A percentile compares a stretch with the other conserved stretches of the same genome.
Conservation (phyloP, 2,113 vertebrate species). For the Indri indri region DNA sequence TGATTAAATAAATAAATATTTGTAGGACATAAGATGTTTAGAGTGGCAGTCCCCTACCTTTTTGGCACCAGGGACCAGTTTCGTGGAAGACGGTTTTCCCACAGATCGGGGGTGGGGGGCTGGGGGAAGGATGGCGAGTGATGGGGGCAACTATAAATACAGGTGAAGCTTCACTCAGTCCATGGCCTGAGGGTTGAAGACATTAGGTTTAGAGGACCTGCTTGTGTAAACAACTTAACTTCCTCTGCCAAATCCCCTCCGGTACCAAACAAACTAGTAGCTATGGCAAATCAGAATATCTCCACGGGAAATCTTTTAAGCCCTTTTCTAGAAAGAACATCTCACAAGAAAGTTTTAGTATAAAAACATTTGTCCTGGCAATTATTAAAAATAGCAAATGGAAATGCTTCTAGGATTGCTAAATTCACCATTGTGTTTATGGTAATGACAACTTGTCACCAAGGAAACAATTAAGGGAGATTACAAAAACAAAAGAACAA, state of each 20-base stretch:
- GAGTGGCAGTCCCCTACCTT: background rate
- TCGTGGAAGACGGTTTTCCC: no score
- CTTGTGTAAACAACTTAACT: background rate
- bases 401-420: conserved; percentile 8
- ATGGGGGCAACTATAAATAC: no score
- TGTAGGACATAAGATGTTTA: background rate
- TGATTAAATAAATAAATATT: conserved; percentile 41
- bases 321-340: background rate
- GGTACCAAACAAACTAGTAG: conserved; percentile 23
- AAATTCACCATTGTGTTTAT: background rate
- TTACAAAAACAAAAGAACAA: background rate
- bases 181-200: no score
- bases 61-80: no score
- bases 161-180: no score
- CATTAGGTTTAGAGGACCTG: background rate
- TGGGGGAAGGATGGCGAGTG: no score
- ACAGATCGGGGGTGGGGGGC: no score
- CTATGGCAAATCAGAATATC: background rate
- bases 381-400: conserved; percentile 32
- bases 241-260: background rate
- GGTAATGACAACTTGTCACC: background rate
- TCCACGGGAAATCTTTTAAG: conserved; percentile 1
- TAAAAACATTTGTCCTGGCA: background rate
- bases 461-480: background rate
- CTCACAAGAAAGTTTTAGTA: background rate